phyloP scores from a whole-genome alignment of 1,140 invertebrate species.

The Bombus confusus region DNA sequence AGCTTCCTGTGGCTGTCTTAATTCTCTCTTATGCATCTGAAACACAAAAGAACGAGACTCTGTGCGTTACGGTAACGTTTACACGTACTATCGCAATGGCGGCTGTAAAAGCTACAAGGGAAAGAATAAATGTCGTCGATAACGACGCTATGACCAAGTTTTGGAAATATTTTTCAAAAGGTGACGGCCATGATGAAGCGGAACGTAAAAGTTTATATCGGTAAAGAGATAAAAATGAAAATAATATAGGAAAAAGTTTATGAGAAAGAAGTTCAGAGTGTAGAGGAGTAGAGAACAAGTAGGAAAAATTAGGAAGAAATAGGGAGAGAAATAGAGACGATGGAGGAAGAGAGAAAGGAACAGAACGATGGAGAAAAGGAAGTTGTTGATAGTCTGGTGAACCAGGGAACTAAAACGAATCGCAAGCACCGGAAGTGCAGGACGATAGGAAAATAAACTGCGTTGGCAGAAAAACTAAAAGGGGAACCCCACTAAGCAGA shows the following conservation, averaged over 20 bases:
- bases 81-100: too few species aligned
- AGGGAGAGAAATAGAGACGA: background rate
- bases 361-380: background rate
- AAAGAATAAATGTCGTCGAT: background rate
- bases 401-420: conserved; percentile 35
- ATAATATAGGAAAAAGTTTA: background rate
- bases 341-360: background rate
- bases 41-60: too few species aligned
- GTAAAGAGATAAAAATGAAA: background rate
- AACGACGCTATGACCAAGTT: too few species aligned
- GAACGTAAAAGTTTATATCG: background rate
- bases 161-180: background rate
- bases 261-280: too few species aligned
- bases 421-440: background rate
- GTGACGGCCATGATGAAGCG: background rate
- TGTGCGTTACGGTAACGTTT: too few species aligned
- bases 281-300: too few species aligned
- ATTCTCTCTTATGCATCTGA: background rate
- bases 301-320: too few species aligned
- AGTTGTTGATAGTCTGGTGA: background rate
- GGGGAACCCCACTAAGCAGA: background rate
- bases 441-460: conserved; percentile 34
- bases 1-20: conserved; percentile 1
- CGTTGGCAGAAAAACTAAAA: conserved; percentile 16
- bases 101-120: background rate